Conservation (phyloP, 2,113 vertebrate genomes). For the Origma solitaria region DNA sequence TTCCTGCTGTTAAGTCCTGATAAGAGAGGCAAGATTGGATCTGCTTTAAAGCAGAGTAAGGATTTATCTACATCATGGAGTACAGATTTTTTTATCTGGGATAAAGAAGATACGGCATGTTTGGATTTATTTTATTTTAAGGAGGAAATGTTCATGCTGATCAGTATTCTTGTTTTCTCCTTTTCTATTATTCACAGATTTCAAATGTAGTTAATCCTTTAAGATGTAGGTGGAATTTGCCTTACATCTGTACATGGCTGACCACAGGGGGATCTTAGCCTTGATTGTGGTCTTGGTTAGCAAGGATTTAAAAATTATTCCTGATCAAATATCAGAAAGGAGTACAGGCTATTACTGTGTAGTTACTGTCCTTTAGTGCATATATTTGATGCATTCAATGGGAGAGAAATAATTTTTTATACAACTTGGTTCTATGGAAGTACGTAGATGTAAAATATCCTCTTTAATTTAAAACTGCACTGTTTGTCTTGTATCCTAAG, state of each 20-base stretch:
- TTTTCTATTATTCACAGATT: neutral
- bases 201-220: neutral
- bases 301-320: neutral
- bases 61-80: neutral
- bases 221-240: neutral
- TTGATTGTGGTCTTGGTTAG: neutral
- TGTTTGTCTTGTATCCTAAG: neutral
- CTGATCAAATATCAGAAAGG: neutral
- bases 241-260: neutral
- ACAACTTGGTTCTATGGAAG: neutral
- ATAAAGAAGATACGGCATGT: neutral
- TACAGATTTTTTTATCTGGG: neutral
- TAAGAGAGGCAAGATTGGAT: neutral
- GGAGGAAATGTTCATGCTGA: neutral
- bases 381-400: neutral
- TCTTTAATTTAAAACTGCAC: neutral
- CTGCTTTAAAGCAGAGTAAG: neutral
- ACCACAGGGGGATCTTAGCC: neutral
- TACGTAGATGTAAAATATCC: neutral
- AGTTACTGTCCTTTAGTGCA: neutral
- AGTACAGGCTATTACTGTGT: neutral
- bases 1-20: neutral
- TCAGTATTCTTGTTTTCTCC: neutral
- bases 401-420: neutral
- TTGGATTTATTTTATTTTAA: neutral